Percentiles rank a stretch among this genome's conserved stretches.
Conservation (phyloP, 2,888 invertebrate species). For the Pasiphila rectangulata region DNA sequence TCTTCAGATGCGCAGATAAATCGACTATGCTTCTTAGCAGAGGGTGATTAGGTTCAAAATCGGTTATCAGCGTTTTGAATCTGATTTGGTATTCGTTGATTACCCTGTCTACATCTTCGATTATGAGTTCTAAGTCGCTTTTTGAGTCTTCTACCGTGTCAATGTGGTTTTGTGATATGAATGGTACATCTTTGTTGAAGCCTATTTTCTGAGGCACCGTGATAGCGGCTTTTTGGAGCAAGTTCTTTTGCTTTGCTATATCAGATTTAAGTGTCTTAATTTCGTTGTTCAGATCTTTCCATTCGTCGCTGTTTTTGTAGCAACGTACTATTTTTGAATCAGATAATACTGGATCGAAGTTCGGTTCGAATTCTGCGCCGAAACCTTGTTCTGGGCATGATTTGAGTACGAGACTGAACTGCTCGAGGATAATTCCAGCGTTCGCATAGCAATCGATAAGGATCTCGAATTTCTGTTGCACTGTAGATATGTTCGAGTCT, state of each 20-base stretch:
- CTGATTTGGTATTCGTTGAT: constrained; percentile 54
- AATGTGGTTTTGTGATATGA: constrained; percentile 60
- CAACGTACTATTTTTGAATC: constrained; percentile 62
- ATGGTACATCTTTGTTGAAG: constrained; percentile 35
- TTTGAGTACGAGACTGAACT: constrained; percentile 84
- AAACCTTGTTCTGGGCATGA: constrained; percentile 62
- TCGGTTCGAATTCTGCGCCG: constrained; percentile 46
- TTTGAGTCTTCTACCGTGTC: constrained; percentile 56
- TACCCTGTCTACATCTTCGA: constrained; percentile 46
- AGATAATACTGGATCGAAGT: constrained; percentile 62
- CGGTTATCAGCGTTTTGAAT: constrained; percentile 43
- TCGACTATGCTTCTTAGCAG: constrained; percentile 53
- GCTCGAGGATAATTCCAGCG: constrained; percentile 81
- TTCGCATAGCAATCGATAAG: constrained; percentile 76
- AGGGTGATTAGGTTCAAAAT: constrained; percentile 53
- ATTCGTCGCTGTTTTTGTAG: constrained; percentile 64
- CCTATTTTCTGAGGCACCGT: constrained; percentile 55
- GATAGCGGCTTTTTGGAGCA: constrained; percentile 54
- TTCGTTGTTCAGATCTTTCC: constrained; percentile 56
- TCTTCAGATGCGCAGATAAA: constrained; percentile 49
- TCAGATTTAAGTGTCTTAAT: constrained; percentile 52
- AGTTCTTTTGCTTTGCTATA: constrained; percentile 62
- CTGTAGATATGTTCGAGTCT: constrained; percentile 51
- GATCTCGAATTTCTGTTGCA: constrained; percentile 58
- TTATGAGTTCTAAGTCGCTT: constrained; percentile 49